These are phyloP conservation scores for Vannuccia rotundouncinata DNA, from an alignment of 2,888 invertebrate genomes.

Conservation along the genomic window DNA sequence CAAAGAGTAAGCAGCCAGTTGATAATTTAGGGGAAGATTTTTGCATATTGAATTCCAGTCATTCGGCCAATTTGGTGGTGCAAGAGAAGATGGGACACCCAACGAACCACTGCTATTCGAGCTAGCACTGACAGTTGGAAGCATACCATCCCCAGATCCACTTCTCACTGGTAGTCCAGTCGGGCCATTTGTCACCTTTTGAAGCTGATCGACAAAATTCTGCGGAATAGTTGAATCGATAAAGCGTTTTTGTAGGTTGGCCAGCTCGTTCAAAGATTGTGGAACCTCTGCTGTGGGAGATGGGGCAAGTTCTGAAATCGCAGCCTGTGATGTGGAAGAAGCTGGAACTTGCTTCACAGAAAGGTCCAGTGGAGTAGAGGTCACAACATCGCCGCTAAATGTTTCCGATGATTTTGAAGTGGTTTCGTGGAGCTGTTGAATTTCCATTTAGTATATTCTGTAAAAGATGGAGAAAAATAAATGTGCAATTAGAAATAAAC, in stretches of 20 bases:
- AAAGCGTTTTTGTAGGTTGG: not conserved
- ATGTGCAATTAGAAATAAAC: no score
- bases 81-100: not conserved
- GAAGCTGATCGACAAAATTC: not conserved
- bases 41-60: not conserved
- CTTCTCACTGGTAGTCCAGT: not conserved
- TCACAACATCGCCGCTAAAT: not conserved
- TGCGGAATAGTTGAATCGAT: not conserved
- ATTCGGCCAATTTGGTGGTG: not conserved
- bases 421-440: not conserved
- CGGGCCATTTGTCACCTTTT: slow-evolving; percentile 1
- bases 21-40: not conserved
- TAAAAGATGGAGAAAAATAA: not conserved
- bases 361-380: not conserved
- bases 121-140: not conserved
- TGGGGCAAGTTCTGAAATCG: not conserved
- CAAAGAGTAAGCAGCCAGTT: slow-evolving; percentile 1
- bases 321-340: not conserved
- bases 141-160: no score
- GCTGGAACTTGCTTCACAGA: not conserved
- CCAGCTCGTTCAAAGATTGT: not conserved
- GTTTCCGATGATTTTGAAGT: not conserved
- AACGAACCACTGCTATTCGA: not conserved
- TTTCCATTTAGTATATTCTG: not conserved
- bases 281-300: not conserved